Conservation (phyloP, 2,797 vertebrate species). For the Myripristis murdjan region DNA sequence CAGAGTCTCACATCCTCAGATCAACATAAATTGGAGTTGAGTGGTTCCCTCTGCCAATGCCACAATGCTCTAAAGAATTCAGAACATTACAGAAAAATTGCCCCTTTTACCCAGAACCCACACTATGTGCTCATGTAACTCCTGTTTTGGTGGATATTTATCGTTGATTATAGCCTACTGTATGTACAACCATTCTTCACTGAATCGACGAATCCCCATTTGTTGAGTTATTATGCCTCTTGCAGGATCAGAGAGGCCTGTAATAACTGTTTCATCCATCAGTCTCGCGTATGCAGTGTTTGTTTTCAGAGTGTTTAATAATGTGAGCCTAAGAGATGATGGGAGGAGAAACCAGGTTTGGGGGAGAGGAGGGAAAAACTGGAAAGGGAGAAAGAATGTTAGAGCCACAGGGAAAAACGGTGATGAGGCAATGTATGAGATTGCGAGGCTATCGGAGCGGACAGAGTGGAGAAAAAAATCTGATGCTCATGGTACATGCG, state of each 20-base stretch:
- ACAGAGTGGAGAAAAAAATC: conserved; percentile 16
- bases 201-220: conserved; percentile 62
- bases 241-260: conserved; percentile 76
- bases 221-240: conserved; percentile 75
- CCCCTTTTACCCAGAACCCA: conserved; percentile 61
- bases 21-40: conserved; percentile 28
- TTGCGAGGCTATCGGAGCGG: conserved; percentile 20
- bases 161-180: conserved; percentile 56
- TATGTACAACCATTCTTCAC: conserved; percentile 50
- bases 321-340: conserved; percentile 65
- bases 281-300: conserved; percentile 73
- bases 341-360: conserved; percentile 30
- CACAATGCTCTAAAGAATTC: conserved; percentile 44
- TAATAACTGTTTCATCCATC: conserved; percentile 73
- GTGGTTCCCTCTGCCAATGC: conserved; percentile 56
- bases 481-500: conserved; percentile 58
- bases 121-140: conserved; percentile 59
- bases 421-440: conserved; percentile 28
- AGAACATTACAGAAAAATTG: conserved; percentile 62
- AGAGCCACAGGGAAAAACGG: conserved; percentile 23
- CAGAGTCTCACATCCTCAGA: conserved; percentile 50
- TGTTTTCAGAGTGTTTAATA: conserved; percentile 60
- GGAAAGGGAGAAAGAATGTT: conserved; percentile 65
- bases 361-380: conserved; percentile 35
- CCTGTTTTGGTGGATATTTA: conserved; percentile 73